Conservation (phyloP, 1,140 invertebrate species). For the Ceratosolen fusciceps region DNA sequence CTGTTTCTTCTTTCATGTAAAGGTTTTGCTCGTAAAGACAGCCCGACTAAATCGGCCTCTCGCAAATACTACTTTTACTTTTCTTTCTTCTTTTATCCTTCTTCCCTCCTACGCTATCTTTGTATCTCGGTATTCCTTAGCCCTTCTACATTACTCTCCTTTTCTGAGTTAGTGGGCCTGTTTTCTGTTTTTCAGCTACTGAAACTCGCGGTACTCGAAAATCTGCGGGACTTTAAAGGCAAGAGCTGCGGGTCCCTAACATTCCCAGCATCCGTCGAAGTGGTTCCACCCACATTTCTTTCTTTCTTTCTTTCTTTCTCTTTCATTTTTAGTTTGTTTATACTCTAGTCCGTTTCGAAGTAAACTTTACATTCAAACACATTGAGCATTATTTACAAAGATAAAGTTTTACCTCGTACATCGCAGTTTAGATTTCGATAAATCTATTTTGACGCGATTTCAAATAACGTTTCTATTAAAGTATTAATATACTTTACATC, state of each 20-base stretch:
- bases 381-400: neutral
- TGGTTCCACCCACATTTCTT: neutral
- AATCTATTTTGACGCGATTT: constrained; percentile 22
- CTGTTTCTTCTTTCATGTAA: constrained; percentile 34
- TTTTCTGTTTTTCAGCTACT: constrained; percentile 41
- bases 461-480: too few species aligned
- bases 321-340: constrained; percentile 46
- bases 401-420: neutral
- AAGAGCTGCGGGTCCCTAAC: constrained; percentile 13
- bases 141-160: neutral
- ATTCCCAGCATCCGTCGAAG: constrained; percentile 35
- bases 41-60: constrained; percentile 60
- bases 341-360: constrained; percentile 34
- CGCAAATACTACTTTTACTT: constrained; percentile 28
- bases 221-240: constrained; percentile 29
- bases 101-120: neutral
- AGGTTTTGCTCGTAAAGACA: constrained; percentile 59
- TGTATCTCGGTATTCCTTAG: neutral
- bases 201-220: constrained; percentile 24
- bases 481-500: too few species aligned
- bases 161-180: constrained; percentile 16
- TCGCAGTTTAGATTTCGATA: neutral
- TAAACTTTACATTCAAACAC: neutral
- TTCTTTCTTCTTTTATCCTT: constrained; percentile 21
- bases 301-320: neutral